These are phyloP conservation scores for Diachasma alloeum DNA, from an alignment of 1,140 invertebrate genomes.

Conservation along the genomic window DNA sequence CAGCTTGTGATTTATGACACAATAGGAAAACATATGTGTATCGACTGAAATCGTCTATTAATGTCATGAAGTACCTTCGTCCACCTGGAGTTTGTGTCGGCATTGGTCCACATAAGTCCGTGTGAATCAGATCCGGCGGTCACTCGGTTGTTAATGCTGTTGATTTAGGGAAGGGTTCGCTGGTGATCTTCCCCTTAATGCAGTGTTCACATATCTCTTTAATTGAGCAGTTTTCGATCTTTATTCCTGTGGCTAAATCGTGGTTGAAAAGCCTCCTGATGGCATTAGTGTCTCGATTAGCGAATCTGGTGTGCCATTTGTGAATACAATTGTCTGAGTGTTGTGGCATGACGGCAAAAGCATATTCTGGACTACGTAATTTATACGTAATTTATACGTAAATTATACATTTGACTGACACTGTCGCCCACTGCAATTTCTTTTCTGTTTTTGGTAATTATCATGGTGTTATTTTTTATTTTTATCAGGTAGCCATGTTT, in stretches of 20 bases:
- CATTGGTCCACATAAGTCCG: no score
- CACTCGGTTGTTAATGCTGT: background rate
- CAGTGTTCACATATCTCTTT: background rate
- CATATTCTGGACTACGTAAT: background rate
- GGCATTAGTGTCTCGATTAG: background rate
- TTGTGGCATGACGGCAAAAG: background rate
- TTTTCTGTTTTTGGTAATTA: background rate
- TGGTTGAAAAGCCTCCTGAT: background rate
- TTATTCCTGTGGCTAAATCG: background rate
- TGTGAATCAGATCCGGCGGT: background rate
- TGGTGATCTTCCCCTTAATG: background rate
- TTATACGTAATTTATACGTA: no score
- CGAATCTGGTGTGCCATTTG: background rate
- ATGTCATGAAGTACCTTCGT: no score
- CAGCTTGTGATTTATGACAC: slow-evolving; percentile 32
- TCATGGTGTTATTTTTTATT: background rate
- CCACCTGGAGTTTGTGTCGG: no score
- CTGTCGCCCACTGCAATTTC: background rate
- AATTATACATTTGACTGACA: background rate
- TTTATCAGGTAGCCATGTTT: background rate
- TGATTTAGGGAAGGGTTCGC: background rate
- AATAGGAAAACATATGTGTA: slow-evolving; percentile 28
- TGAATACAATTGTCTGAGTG: background rate
- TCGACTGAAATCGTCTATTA: slow-evolving; percentile 25
- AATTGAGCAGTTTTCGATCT: background rate